phyloP scores from a whole-genome alignment of 2,888 invertebrate species.

The Yponomeuta cagnagella region DNA sequence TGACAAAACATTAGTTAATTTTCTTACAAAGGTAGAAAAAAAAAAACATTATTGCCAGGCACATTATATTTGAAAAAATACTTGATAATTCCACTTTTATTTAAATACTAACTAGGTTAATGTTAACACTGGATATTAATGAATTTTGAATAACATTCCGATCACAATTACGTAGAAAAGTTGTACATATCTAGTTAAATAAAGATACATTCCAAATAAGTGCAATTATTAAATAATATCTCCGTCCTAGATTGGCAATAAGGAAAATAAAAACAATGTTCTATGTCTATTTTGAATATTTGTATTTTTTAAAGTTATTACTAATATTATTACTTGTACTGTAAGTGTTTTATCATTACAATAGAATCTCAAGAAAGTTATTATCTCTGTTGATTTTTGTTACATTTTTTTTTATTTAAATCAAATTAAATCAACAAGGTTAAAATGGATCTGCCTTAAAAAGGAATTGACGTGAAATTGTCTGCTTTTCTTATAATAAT shows the following conservation, averaged over 20 bases:
- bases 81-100: too few species aligned
- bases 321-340: conserved; percentile 13
- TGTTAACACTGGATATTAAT: too few species aligned
- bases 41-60: too few species aligned
- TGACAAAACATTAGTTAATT: too few species aligned
- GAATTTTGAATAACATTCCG: too few species aligned
- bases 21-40: too few species aligned
- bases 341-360: conserved; percentile 6
- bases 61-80: too few species aligned
- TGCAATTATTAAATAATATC: conserved; percentile 34
- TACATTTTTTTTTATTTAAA: background rate
- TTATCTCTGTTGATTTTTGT: background rate
- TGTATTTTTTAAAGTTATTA: background rate
- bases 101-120: too few species aligned
- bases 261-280: conserved; percentile 21
- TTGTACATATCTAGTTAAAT: too few species aligned
- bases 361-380: background rate
- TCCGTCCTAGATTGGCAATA: conserved; percentile 21
- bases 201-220: conserved; percentile 37
- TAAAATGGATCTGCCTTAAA: too few species aligned
- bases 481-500: background rate
- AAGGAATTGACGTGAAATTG: background rate
- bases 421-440: background rate
- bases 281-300: conserved; percentile 14
- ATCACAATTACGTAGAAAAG: too few species aligned